Conservation (phyloP, 2,113 vertebrate species). For the Myiagra hebetior region DNA sequence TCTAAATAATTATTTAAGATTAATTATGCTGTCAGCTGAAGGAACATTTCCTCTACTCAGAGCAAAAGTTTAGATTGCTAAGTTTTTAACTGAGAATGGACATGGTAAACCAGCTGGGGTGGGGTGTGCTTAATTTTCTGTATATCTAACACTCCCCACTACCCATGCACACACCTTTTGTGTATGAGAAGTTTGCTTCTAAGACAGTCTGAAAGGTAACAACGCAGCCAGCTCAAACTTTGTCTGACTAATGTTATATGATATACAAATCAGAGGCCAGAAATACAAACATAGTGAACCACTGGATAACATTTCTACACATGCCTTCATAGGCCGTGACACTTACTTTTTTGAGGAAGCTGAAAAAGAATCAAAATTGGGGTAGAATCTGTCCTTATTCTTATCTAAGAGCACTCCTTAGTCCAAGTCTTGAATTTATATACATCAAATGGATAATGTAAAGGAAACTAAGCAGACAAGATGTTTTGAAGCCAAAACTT, state of each 20-base stretch:
- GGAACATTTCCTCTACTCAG: not conserved
- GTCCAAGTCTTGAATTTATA: not conserved
- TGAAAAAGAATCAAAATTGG: not conserved
- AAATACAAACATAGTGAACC: not conserved
- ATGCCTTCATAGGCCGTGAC: accelerated
- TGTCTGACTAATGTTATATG: not conserved
- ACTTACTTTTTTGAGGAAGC: not conserved
- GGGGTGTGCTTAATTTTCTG: not conserved
- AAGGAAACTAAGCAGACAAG: not conserved
- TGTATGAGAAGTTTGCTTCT: not conserved
- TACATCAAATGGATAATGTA: not conserved
- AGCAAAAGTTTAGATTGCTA: not conserved
- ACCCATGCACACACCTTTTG: not conserved
- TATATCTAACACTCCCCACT: not conserved
- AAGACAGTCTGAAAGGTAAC: not conserved
- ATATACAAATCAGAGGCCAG: not conserved
- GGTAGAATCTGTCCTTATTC: not conserved
- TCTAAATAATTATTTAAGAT: not conserved
- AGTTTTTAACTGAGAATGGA: not conserved
- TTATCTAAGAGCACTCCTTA: not conserved
- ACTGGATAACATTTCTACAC: not conserved
- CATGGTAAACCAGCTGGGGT: accelerated
- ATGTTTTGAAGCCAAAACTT: not conserved
- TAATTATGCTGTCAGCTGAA: not conserved
- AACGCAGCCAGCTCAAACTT: not conserved